These are phyloP conservation scores for Brachyptera putata DNA, from an alignment of 2,888 invertebrate genomes.

Conservation along the genomic window DNA sequence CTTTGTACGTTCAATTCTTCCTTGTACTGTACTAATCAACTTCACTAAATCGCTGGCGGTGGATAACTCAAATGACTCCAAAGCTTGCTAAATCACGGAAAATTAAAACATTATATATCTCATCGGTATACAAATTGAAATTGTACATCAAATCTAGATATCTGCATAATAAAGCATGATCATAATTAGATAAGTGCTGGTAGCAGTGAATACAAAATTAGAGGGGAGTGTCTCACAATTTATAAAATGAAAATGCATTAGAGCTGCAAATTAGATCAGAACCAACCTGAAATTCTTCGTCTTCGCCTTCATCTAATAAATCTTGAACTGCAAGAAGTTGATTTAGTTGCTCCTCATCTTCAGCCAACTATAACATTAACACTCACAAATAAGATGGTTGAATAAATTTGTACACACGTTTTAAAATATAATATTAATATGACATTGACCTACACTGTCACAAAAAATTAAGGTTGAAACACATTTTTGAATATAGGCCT, in stretches of 20 bases:
- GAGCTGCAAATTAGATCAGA: background rate
- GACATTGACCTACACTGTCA: too few relatives aligned
- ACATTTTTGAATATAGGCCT: too few relatives aligned
- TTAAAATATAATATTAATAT: too few relatives aligned
- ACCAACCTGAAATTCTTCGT: constrained; percentile 56
- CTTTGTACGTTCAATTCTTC: constrained; percentile 70
- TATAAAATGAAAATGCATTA: background rate
- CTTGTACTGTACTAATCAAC: constrained; percentile 62
- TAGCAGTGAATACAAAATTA: too few relatives aligned
- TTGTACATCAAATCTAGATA: background rate
- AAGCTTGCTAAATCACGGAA: constrained; percentile 53
- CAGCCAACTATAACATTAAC: constrained; percentile 57
- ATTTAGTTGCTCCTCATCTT: constrained; percentile 82
- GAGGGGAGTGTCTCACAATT: too few relatives aligned
- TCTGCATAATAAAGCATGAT: too few relatives aligned
- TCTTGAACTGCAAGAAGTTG: constrained; percentile 72
- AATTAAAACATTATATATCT: background rate
- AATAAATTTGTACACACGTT: too few relatives aligned
- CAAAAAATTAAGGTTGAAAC: too few relatives aligned
- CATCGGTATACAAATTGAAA: background rate
- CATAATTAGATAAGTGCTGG: too few relatives aligned
- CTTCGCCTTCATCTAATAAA: constrained; percentile 69
- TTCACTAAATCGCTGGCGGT: constrained; percentile 76
- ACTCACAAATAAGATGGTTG: too few relatives aligned
- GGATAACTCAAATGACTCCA: constrained; percentile 70